Evolutionary conservation across 2,113 vertebrate species (phyloP).

Genomic region (Brachyhypopomus occidentalis): DNA sequence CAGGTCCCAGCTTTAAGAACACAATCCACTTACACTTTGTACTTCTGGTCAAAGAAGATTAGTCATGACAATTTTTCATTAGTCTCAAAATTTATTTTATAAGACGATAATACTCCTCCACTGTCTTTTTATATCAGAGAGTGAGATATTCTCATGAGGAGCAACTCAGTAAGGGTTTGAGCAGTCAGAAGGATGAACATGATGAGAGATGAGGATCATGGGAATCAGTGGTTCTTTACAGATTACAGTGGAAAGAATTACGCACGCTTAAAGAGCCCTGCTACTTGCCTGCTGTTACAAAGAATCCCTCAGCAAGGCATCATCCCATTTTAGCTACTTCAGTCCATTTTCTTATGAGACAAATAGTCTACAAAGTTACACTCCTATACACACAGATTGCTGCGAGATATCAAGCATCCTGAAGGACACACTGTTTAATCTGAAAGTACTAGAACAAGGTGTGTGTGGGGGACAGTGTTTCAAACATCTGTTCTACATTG

Average conservation of each 20-base stretch:
- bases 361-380: background rate
- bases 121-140: constrained; percentile 44
- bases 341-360: background rate
- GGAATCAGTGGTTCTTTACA: constrained; percentile 43
- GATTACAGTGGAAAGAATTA: constrained; percentile 46
- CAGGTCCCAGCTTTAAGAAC: constrained; percentile 51
- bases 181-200: constrained; percentile 37
- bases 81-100: constrained; percentile 46
- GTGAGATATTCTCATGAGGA: constrained; percentile 45
- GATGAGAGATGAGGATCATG: constrained; percentile 43
- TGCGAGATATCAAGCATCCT: background rate
- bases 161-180: constrained; percentile 30
- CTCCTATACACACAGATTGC: background rate
- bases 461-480: background rate
- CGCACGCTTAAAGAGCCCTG: constrained; percentile 27
- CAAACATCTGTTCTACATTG: too few species aligned
- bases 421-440: background rate
- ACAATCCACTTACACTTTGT: constrained; percentile 49
- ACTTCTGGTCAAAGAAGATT: constrained; percentile 56
- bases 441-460: background rate
- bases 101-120: constrained; percentile 49
- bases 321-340: constrained; percentile 4
- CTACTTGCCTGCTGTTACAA: background rate
- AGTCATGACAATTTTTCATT: constrained; percentile 56
- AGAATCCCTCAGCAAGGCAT: constrained; percentile 28